Evolutionary conservation across 2,888 invertebrate species (phyloP).

Genomic region (Physocephala rufipes): DNA sequence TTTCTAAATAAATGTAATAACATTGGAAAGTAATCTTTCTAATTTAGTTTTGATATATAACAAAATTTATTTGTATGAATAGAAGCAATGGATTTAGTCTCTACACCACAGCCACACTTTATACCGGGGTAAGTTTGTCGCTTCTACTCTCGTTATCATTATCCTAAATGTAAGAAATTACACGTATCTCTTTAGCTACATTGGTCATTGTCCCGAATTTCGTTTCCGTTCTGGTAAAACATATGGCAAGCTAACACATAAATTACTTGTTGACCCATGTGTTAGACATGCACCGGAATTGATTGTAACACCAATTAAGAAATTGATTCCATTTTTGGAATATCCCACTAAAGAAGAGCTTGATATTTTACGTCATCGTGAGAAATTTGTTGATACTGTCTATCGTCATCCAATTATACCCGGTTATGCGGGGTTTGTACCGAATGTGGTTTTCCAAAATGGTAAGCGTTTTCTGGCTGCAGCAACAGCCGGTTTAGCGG

Average conservation of each 20-base stretch:
- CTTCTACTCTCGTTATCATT: no score
- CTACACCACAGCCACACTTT: constrained; percentile 76
- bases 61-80: constrained; percentile 10
- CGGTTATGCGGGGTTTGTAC: constrained; percentile 75
- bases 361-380: constrained; percentile 73
- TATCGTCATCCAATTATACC: constrained; percentile 79
- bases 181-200: constrained; percentile 69
- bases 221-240: constrained; percentile 79
- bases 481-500: constrained; percentile 77
- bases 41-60: not conserved
- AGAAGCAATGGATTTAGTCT: constrained; percentile 52
- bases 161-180: not conserved
- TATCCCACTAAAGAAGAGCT: constrained; percentile 75
- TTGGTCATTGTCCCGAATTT: constrained; percentile 81
- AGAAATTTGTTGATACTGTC: constrained; percentile 73
- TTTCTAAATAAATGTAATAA: not conserved
- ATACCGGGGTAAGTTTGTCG: constrained; percentile 73
- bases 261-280: constrained; percentile 77
- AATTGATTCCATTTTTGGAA: constrained; percentile 49
- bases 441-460: constrained; percentile 72
- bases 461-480: constrained; percentile 78
- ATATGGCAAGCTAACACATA: constrained; percentile 78
- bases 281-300: constrained; percentile 77
- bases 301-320: constrained; percentile 70
- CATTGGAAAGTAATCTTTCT: not conserved